Percentiles rank a stretch among this genome's conserved stretches.
These are phyloP conservation scores for Grallaria varia DNA, from an alignment of 2,113 vertebrate genomes.

Conservation along the genomic window DNA sequence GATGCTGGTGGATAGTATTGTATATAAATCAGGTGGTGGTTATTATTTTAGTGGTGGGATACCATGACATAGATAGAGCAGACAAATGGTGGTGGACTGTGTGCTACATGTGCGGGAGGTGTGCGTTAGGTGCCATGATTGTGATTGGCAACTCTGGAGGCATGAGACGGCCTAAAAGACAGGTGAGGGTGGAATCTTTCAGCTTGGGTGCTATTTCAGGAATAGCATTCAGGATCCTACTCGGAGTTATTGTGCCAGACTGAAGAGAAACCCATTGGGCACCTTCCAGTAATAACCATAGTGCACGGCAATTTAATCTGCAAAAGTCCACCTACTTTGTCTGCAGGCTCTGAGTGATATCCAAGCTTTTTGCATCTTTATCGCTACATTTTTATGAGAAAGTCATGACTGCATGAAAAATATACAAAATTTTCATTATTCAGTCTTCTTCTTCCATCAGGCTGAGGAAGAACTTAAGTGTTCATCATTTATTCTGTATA, in stretches of 20 bases:
- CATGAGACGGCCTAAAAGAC: neutral
- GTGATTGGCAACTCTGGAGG: neutral
- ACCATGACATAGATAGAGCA: neutral
- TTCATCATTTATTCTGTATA: neutral
- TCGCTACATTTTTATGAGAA: neutral
- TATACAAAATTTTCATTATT: neutral
- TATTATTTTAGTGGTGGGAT: neutral
- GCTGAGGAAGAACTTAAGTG: neutral
- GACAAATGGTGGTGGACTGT: neutral
- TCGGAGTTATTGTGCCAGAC: neutral
- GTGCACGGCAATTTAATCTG: neutral
- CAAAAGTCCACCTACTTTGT: neutral
- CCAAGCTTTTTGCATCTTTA: neutral
- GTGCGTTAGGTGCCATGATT: neutral
- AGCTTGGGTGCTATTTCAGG: neutral
- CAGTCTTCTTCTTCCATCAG: neutral
- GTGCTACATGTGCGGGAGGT: neutral
- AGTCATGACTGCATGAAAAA: neutral
- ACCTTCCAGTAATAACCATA: neutral
- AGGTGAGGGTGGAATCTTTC: neutral
- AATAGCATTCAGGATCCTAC: neutral
- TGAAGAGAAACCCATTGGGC: neutral
- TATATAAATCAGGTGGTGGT: neutral
- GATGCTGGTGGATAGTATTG: neutral
- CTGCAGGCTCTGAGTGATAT: neutral